Evolutionary conservation across 1,140 invertebrate species (phyloP), one percentile per base, ranked within the genome.

Genomic region (Vanessa tameamea): DNA sequence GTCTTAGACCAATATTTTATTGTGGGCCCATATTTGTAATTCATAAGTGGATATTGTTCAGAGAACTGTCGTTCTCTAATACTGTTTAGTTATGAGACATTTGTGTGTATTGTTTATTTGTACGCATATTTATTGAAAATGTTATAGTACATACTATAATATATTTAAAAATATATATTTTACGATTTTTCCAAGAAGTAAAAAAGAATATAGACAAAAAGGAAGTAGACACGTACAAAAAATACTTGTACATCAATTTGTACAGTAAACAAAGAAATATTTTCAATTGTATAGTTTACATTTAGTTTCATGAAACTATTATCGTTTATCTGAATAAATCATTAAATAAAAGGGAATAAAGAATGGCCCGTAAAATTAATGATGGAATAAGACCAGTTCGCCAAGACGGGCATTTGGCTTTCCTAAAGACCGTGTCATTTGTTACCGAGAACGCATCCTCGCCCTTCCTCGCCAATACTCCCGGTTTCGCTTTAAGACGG

Each of bases 361-460:
- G 78, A 81, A 82, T 78, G 76, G 78, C 76, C 68, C 76, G 75
- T 82, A 72, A 83, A 84, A 87, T 84, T 85, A 87, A 87, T 87
- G 84, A 84, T 82, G 67, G 81, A 69, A 64, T 66, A 76, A 79
- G 76, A 15, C 64, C 55, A 65, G 75, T 64, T 70, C 76, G 64
- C 16, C 79, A 81, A 76, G 81, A 79, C 78, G 83, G 81, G 84
- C 81, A 69, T 71, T 67, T 43, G 47, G 64, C 43, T 64, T 72
- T 65, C 64, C 64, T 67, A 66, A 72, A 72, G 64, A 70, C 74
- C 64, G 64, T 71, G 69, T 66, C 74, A 83, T 87, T 87, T 87
- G 82, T 85, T 85, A 85, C 70, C 47, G 69, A 73, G 59, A 57
- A 70, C 80, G 75, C 66, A 57, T 59, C 57, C 76, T 57, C 57